Evolutionary conservation across 2,888 invertebrate species (phyloP), one percentile per base, ranked within the genome.

Genomic region (Spisula solida): DNA sequence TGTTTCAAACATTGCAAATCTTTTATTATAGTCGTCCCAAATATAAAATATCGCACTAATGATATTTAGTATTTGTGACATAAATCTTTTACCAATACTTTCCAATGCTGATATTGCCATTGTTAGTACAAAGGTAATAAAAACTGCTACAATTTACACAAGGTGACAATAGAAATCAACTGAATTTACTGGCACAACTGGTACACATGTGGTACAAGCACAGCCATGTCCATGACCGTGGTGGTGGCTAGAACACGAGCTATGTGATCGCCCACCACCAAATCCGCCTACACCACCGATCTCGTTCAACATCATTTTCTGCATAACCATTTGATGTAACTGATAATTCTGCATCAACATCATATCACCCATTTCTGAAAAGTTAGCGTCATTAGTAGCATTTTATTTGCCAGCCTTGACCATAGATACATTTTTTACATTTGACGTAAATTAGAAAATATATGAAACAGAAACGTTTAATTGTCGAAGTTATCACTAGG

Each of bases 331-430:
- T 91, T 95, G 95, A 92, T 95, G 95, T 94, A 95, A 93, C 92
- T 95, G 95, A 6, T 94, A 95, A 90, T 95, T 95, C 90, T 95
- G 95, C 93, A 95, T 93, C 95, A 95, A 94, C 95, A 95, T 95
- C 94, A 95, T 94, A 75, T 95, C 95, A 83, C 94, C 94, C 82
- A 95, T 93, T 31, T 95, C 95, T 95, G 93, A 31, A 92, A 75
- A 6, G 75, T 75, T 75, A 78, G 34, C 55, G 31, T 56, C 31
- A 79, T 31, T 56, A 60, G 34, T 75, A 34, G 18, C n/a, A n/a
- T 48, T 4, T 25, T 8, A 83, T n/a, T 31, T 79, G 85, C 85
- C 85, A 85, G 85, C 79, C 51, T 85, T 85, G 75, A 78, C 48
- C 18, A 20, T 25, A 10, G 12, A 20, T 18, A 34, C 29, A 78